Base-by-base conservation (phyloP, 2,888 invertebrate species). In the Leptura quadrifasciata region DNA sequence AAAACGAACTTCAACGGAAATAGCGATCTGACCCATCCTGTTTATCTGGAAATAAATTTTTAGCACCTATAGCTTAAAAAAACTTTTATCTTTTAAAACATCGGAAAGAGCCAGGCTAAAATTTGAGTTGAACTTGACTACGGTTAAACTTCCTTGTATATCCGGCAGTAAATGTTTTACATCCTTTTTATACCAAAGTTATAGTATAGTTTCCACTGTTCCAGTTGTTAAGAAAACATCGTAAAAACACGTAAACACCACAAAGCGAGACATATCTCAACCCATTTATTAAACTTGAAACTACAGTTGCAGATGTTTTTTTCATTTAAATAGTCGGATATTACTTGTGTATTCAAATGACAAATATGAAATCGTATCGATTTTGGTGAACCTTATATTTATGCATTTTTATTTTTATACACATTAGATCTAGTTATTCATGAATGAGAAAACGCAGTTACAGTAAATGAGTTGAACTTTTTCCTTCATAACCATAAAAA, bases 211-310 rank as follows among this genome's bases (percentile, higher is more conserved):
- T 47, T 47, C 47, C 12, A n/a, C 47, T 2, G 47, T 47, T n/a
- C 4, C 47, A 47, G 47, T 47, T n/a, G 47, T 47, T 47, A 47
- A 47, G 47, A n/a, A 47, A 47, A 47, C n/a, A 47, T 47, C n/a
- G 47, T 47, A 47, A 47, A 47, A 12, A 47, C 3, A n/a, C 47
- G 47, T 47, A 47, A 47, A 47, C 12, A 12, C 2, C 47, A 47
- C n/a, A 47, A 15, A 47, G 15, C 47, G 1, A 47, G 15, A 12
- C 47, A 15, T 39, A 12, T 39, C 39, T n/a, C n/a, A n/a, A 39
- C 12, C 39, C 39, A 5, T 47, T 47, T 47, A n/a, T 47, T 15
- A 1, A 6, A 47, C 3, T 47, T n/a, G n/a, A 5, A 2, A 12
- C 47, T 15, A 47, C 0, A 21, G 24, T 24, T 12, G 24, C 58